Evolutionary conservation across 2,888 invertebrate genomes (phyloP), one percentile per base, ranked within the genome.

Genomic region (Lasioglossum marginatum): DNA sequence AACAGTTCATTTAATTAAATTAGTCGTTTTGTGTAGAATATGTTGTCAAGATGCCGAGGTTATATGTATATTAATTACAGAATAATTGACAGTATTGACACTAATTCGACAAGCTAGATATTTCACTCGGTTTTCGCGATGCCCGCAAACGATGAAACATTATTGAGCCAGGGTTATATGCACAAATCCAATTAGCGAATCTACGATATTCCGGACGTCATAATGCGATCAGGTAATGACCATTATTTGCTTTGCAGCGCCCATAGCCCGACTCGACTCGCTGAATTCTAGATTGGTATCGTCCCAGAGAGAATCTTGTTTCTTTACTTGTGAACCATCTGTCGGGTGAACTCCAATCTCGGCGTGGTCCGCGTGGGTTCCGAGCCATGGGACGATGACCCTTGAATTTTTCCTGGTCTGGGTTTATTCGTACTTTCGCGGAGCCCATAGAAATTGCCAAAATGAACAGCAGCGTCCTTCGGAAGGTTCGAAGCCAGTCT

Each of bases 311-410:
- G 37, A 68, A 68, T 37, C 68, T 10, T n/a, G 23, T 23, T 68
- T 23, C 4, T 60, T 91, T 87, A 93, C 93, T 88, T 91, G 74
- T 92, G 89, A 83, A 93, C 90, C 93, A 93, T 93, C 83, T 92
- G 92, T 63, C 92, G 87, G 40, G 93, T 93, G 31, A 93, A 93
- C 75, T 92, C 92, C 27, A 87, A 82, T 80, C 81, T 81, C 19
- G 85, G 86, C n/a, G 71, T 48, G 43, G 37, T 19, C 8, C 57
- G 40, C 40, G 19, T 23, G 6, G 34, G 12, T 14, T 31, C 10
- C 5, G 37, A 31, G 1, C 40, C 48, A 0, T 43, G 60, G 1
- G 12, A 27, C 37, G 5, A 1, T 14, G 68, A 34, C 34, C 52
- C 48, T 3, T 66, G 37, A 4, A 16, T 57, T 81, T 60, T 79